Base-by-base conservation (phyloP, 2,797 vertebrate species). In the Adelosebastes latens region DNA sequence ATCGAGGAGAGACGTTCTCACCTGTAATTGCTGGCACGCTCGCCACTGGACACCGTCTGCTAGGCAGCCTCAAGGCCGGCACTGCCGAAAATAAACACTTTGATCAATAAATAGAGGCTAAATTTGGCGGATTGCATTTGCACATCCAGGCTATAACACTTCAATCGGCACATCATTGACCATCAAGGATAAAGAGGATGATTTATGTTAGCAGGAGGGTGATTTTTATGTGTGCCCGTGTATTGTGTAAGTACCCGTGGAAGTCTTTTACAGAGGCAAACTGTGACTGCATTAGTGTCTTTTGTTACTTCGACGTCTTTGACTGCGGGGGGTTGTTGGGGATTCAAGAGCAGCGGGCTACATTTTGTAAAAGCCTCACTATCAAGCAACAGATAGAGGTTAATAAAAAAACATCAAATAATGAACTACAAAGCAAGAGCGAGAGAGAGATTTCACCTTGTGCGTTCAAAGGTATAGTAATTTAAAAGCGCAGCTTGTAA, bases 21-120 rank as follows among this genome's bases (percentile, higher is more conserved):
- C 74, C 85, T 85, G 74, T 84, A 88, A 88, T 81, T 90, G 70
- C 74, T 79, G 72, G 64, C 83, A 79, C 14, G 27, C 42, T 87
- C 36, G 22, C 79, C 76, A 79, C 11, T 64, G 69, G 65, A 85
- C 82, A 71, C 34, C 22, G 14, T 46, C 42, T 24, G 32, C 20
- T 20, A 32, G 72, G 74, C 78, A 73, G 55, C 59, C 46, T 72
- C 67, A 32, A 24, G 76, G 59, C 66, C 55, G 31, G 22, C 11
- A 8, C 82, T 68, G 68, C 74, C 75, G 77, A 79, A 90, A 89
- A 83, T 77, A 83, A 75, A 79, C 8, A 22, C 27, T 70, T 75
- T 77, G 65, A 89, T 91, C 85, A 66, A 81, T 87, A 86, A 77
- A 79, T 34, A 80, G 56, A 68, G 22, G 71, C 65, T 72, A 65